Percentiles rank a stretch among this genome's conserved stretches.
phyloP scores from a whole-genome alignment of 2,797 vertebrate genomes.

The Poeciliopsis paucimaculata region DNA sequence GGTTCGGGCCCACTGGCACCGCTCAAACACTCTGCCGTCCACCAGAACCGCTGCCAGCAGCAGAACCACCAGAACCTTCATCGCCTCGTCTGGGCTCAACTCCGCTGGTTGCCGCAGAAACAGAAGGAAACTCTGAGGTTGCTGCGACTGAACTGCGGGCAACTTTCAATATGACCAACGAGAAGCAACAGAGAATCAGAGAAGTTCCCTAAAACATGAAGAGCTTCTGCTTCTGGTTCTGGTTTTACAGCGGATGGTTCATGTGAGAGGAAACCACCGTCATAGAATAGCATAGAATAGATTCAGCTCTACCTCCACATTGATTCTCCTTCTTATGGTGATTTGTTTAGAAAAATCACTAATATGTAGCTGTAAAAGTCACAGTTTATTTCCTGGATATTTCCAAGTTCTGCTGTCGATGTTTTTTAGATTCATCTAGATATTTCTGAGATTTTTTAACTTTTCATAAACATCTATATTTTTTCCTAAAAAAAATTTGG shows the following conservation, averaged over 20 bases:
- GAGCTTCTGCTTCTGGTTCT: not conserved
- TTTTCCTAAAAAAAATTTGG: no score
- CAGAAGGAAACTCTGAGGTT: not conserved
- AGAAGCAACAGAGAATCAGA: not conserved
- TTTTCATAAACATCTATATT: no score
- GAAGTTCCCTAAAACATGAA: not conserved
- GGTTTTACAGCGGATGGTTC: not conserved
- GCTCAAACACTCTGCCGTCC: slow-evolving; percentile 48
- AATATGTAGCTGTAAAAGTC: no score
- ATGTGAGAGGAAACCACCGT: not conserved
- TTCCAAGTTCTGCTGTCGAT: no score
- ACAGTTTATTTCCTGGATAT: no score
- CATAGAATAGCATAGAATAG: no score
- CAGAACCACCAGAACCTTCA: slow-evolving; percentile 60
- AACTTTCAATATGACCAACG: not conserved
- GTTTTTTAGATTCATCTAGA: no score
- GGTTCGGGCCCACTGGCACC: slow-evolving; percentile 65
- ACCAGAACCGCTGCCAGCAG: slow-evolving; percentile 46
- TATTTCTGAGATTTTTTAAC: no score
- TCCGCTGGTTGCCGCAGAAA: not conserved
- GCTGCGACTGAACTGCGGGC: not conserved
- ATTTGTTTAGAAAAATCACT: no score
- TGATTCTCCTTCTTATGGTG: not conserved
- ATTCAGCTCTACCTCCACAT: not conserved
- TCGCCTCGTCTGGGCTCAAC: slow-evolving; percentile 23